Percentiles rank a stretch among this genome's conserved stretches.
These are phyloP conservation scores for Scortum barcoo DNA, from an alignment of 2,113 vertebrate genomes.

Conservation along the genomic window DNA sequence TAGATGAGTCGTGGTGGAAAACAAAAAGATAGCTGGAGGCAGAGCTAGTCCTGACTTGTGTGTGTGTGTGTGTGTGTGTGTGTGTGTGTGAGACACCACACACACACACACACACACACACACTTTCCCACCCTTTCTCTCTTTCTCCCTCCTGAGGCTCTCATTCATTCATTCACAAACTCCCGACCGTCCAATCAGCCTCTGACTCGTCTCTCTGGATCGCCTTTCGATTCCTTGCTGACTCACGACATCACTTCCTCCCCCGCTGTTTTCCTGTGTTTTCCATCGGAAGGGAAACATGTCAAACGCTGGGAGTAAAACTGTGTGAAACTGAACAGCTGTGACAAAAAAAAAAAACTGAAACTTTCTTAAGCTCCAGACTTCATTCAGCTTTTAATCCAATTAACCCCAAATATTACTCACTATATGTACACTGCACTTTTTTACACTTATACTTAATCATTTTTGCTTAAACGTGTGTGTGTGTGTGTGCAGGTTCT, in stretches of 20 bases:
- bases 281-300: neutral
- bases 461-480: neutral
- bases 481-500: slow-evolving; percentile 85
- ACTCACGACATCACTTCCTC: slow-evolving; percentile 47
- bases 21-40: slow-evolving; percentile 48
- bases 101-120: neutral
- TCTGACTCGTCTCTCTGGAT: slow-evolving; percentile 19
- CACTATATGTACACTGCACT: neutral
- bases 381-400: neutral
- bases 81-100: no score
- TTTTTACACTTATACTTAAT: neutral
- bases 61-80: slow-evolving; percentile 30
- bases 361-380: neutral
- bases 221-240: slow-evolving; percentile 19
- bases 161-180: slow-evolving; percentile 67
- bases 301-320: neutral
- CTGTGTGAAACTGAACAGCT: neutral
- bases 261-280: slow-evolving; percentile 4
- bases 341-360: no score
- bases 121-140: slow-evolving; percentile 72
- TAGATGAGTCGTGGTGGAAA: slow-evolving; percentile 3
- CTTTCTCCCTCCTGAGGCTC: slow-evolving; percentile 54
- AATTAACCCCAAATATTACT: neutral
- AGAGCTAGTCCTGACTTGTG: slow-evolving; percentile 56
- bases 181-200: neutral